Percentiles rank a stretch among this genome's conserved stretches.
These are phyloP conservation scores for Acanthacorydalis orientalis DNA, from an alignment of 2,888 invertebrate genomes.

Conservation along the genomic window DNA sequence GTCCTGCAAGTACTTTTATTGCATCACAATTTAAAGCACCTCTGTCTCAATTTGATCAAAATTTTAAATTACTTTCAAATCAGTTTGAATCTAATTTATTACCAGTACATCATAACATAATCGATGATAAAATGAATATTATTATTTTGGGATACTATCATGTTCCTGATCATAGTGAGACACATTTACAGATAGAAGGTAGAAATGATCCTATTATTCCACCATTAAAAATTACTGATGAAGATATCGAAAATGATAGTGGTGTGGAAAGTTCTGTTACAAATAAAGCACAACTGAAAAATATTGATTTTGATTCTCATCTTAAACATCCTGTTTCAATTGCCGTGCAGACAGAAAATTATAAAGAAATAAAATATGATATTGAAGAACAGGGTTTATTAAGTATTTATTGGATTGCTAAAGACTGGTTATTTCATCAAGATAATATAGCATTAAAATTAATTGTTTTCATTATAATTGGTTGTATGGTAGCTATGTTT, in stretches of 20 bases:
- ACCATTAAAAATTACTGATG: slow-evolving; percentile 23
- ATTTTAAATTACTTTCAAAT: slow-evolving; percentile 1
- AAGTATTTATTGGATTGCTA: slow-evolving; percentile 25
- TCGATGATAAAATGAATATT: slow-evolving; percentile 17
- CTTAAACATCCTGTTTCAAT: slow-evolving; percentile 21
- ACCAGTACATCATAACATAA: slow-evolving; percentile 19
- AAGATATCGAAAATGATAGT: slow-evolving; percentile 6
- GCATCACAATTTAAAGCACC: slow-evolving; percentile 3
- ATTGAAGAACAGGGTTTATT: not conserved
- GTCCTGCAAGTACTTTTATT: slow-evolving; percentile 30
- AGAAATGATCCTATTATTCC: slow-evolving; percentile 15
- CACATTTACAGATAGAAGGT: slow-evolving; percentile 22
- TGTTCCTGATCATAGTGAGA: slow-evolving; percentile 39
- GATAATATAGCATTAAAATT: slow-evolving; percentile 60
- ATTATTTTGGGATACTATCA: slow-evolving; percentile 51
- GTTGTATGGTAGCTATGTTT: slow-evolving; percentile 52
- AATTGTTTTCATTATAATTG: slow-evolving; percentile 45
- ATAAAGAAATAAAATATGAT: slow-evolving; percentile 25
- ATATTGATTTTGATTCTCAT: not conserved
- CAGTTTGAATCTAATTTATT: not conserved
- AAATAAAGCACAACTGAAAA: not conserved
- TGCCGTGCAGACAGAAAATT: slow-evolving; percentile 39
- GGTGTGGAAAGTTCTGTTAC: not conserved
- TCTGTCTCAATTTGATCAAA: not conserved
- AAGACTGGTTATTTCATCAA: slow-evolving; percentile 53